Evolutionary conservation across 2,113 vertebrate species (phyloP).

Genomic region (Heliornis fulica): DNA sequence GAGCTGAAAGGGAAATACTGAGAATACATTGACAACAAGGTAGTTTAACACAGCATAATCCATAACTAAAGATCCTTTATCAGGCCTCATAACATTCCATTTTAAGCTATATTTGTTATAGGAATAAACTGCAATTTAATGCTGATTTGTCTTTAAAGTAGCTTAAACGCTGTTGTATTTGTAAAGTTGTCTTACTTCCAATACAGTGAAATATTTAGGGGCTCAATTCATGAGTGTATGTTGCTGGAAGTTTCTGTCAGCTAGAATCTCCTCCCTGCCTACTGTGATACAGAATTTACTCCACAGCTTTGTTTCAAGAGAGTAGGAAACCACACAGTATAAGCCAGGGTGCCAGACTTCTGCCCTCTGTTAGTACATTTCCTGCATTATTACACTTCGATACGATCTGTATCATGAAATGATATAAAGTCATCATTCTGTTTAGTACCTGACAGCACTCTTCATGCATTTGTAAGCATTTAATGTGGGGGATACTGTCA

Average conservation of each 20-base stretch:
- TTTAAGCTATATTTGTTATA: background rate
- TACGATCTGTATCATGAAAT: background rate
- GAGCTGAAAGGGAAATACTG: background rate
- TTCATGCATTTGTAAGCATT: background rate
- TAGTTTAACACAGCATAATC: background rate
- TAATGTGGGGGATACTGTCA: fast-evolving
- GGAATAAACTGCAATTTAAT: background rate
- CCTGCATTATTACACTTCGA: background rate
- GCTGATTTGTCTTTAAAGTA: background rate
- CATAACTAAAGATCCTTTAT: slow-evolving; percentile 7
- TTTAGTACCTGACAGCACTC: background rate
- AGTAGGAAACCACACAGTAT: background rate
- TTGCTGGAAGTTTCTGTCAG: background rate
- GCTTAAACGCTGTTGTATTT: background rate
- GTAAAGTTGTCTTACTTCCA: background rate
- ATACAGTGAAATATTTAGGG: background rate
- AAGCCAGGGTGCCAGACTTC: background rate
- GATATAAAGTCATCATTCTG: background rate
- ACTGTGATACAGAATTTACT: background rate
- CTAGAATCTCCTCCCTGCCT: background rate
- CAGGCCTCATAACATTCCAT: background rate
- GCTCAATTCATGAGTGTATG: background rate
- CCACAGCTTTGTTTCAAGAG: background rate
- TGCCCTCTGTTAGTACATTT: background rate
- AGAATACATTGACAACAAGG: background rate